Evolutionary conservation across 1,140 invertebrate species (phyloP), one percentile per base, ranked within the genome.

Genomic region (Episyrphus balteatus): DNA sequence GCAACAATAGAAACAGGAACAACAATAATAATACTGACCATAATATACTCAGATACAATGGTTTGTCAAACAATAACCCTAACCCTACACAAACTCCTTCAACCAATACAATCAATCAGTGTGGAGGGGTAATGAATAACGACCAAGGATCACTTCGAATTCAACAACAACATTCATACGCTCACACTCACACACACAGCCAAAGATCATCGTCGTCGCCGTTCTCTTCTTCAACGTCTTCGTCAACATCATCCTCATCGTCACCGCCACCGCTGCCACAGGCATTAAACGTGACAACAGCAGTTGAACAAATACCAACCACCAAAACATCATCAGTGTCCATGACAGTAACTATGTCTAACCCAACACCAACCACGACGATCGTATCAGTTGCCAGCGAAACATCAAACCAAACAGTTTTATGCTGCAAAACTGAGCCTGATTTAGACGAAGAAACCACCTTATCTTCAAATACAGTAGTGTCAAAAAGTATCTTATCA

Each of bases 381-480:
- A 34, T 51, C 44, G 39, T 57, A 55, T 61, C 62, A 65, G 56
- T 64, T 64, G 58, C 53, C 58, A 64, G 57, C 55, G 62, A 64
- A 59, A 57, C 59, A 55, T 55, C 62, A 48, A 63, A 59, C 51
- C 61, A 63, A 59, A 51, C 59, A 52, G 59, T 61, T 46, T 52
- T 52, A 57, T 50, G 55, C 21, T 26, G 21, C 21, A 26, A 26
- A 26, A 26, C 21, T 5, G 21, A 26, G 21, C 21, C 21, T 3
- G 21, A 26, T 50, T 46, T 26, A n/a, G 49, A 42, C 43, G 47
- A 17, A 48, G 50, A 48, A 42, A 47, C 50, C 38, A 52, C 47
- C 36, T 31, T 42, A 46, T 32, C 45, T 40, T 47, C 26, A 7
- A 34, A 46, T 10, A 21, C 44, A 38, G 37, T 34, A 37, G 15